Evolutionary conservation across 2,113 vertebrate genomes (phyloP).

Genomic region (Pomatorhinus ruficollis): DNA sequence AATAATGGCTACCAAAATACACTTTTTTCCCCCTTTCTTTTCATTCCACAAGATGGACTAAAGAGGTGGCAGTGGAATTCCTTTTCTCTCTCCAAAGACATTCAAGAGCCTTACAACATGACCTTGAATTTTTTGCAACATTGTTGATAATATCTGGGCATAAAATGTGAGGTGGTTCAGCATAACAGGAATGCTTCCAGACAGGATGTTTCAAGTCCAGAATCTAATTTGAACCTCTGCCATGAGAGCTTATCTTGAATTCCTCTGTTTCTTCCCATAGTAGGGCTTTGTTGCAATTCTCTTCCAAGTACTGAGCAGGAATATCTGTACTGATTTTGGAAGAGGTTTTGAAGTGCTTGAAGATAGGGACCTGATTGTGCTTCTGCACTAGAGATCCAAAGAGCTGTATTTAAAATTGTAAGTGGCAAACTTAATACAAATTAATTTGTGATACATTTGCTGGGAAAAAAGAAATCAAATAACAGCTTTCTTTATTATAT

Average conservation of each 20-base stretch:
- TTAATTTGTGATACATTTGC: not conserved
- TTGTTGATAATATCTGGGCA: not conserved
- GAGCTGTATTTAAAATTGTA: not conserved
- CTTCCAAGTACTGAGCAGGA: not conserved
- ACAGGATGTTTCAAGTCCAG: fast-evolving
- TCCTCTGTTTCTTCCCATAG: fast-evolving
- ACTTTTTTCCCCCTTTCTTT: fast-evolving
- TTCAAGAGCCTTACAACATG: not conserved
- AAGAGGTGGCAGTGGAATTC: not conserved
- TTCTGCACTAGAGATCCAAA: not conserved
- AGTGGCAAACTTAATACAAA: not conserved
- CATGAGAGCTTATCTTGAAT: not conserved
- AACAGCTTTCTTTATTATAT: not conserved
- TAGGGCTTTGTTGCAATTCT: not conserved
- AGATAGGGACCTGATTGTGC: not conserved
- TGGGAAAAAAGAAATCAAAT: fast-evolving
- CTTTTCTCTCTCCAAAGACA: not conserved
- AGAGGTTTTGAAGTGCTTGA: not conserved
- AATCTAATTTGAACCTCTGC: not conserved
- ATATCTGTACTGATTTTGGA: not conserved
- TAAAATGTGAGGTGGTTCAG: not conserved
- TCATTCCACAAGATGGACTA: not conserved
- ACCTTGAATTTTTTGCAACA: not conserved
- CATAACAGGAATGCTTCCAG: not conserved
- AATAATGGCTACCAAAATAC: not conserved